These are phyloP conservation scores for Agrochola lota DNA, from an alignment of 2,888 invertebrate genomes.

Conservation along the genomic window DNA sequence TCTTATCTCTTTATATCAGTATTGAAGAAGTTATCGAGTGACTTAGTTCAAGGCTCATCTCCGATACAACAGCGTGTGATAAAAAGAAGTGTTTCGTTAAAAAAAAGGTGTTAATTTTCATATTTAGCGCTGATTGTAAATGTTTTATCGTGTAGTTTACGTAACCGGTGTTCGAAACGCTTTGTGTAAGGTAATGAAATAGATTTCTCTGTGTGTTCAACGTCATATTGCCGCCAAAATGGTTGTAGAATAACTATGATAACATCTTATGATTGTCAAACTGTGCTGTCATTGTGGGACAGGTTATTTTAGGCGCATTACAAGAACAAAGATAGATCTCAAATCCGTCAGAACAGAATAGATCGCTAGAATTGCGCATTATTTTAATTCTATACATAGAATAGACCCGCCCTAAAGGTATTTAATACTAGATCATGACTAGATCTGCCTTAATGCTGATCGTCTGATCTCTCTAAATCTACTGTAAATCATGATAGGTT, in stretches of 20 bases:
- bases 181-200: conserved; percentile 19
- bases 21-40: conserved; percentile 51
- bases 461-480: background rate
- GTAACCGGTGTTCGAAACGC: background rate
- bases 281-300: background rate
- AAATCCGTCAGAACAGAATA: background rate
- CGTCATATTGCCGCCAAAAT: background rate
- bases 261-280: conserved; percentile 1
- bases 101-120: conserved; percentile 13
- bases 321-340: background rate
- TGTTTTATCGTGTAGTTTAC: background rate
- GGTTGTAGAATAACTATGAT: background rate
- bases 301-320: background rate
- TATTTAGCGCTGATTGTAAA: conserved; percentile 8
- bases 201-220: background rate
- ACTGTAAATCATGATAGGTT: background rate
- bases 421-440: background rate
- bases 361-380: too few species aligned
- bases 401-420: background rate
- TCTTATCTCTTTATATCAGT: conserved; percentile 59
- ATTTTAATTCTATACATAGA: background rate
- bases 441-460: background rate
- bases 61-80: conserved; percentile 46
- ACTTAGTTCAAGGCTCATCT: conserved; percentile 67
- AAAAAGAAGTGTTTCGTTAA: conserved; percentile 1